Percentiles rank a stretch among this genome's conserved stretches.
Evolutionary conservation across 1,140 invertebrate genomes (phyloP).

Genomic region (Wiebesia pumilae): DNA sequence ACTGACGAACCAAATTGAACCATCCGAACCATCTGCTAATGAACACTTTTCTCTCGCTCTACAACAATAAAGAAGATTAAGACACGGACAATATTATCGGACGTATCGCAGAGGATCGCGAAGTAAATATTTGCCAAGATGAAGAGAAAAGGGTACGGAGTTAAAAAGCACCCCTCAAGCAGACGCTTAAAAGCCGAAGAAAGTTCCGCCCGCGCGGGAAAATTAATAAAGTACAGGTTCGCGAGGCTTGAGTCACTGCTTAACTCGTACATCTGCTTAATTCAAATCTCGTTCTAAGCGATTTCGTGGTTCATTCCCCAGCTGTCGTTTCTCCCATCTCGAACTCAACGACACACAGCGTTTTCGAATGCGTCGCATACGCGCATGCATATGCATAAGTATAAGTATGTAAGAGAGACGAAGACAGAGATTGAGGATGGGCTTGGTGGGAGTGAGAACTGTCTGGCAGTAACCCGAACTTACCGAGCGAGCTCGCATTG

Average conservation of each 20-base stretch:
- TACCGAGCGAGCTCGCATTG: conserved; percentile 46
- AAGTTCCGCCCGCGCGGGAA: not conserved
- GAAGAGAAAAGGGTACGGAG: not conserved
- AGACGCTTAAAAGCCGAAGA: not conserved
- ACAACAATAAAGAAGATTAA: conserved; percentile 19
- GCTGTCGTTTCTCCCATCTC: conserved; percentile 7
- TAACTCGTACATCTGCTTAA: conserved; percentile 30
- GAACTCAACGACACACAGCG: not conserved
- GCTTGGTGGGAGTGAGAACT: not conserved
- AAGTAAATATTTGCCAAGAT: conserved; percentile 11
- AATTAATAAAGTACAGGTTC: conserved; percentile 26
- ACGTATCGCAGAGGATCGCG: not conserved
- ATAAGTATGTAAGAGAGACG: not conserved
- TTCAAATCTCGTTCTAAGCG: conserved; percentile 51
- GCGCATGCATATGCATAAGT: conserved; percentile 13
- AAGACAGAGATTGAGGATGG: not conserved
- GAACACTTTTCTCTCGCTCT: not conserved
- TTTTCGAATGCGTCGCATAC: not conserved
- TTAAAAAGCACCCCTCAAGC: too few species aligned
- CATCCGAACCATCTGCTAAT: not conserved
- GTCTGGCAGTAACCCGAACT: conserved; percentile 45
- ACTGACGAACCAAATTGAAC: not conserved
- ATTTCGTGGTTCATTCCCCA: conserved; percentile 43
- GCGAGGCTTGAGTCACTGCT: not conserved
- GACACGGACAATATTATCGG: not conserved